Base-by-base conservation (phyloP, 2,888 invertebrate genomes). In the Epinotia ramella region DNA sequence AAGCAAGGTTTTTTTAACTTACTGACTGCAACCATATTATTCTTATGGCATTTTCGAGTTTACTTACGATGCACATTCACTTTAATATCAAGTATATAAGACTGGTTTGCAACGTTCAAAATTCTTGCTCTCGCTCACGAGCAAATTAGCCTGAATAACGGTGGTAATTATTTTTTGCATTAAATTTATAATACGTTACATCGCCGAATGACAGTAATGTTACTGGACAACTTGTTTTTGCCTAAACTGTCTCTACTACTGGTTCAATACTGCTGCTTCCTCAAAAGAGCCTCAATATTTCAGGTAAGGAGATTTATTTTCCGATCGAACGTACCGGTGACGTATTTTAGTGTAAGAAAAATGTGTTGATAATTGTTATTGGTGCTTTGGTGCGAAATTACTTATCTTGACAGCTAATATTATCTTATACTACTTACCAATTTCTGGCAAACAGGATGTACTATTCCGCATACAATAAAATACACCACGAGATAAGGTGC, bases 41-140 rank as follows among this genome's bases (percentile, higher is more conserved):
- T 6, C 7, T 0, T 33, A 40, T 7, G 40, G 40, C 40, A 40
- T 53, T 66, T 2, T 18, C 7, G 49, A 20, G 49, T n/a, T 56
- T 33, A 40, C 40, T 57, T 28, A 13, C 18, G 24, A 59, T 28
- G 40, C 13, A 28, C 67, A 40, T 57, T 57, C 57, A 40, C 11
- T 57, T 57, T 40, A 20, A 40, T 59, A 9, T 59, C 44, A 59
- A 59, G 68, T 44, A n/a, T n/a, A n/a, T n/a, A 59, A 68, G 59
- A 59, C 44, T 68, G 59, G 16, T 13, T 40, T 18, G 20, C 28
- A 49, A n/a, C n/a, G n/a, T n/a, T n/a, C n/a, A n/a, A n/a, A n/a
- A n/a, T n/a, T n/a, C n/a, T n/a, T n/a, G n/a, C n/a, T n/a, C n/a
- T n/a, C n/a, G n/a, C n/a, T n/a, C n/a, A n/a, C n/a, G n/a, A n/a